Evolutionary conservation across 2,797 vertebrate genomes (phyloP), one percentile per base, ranked within the genome.

Genomic region (Mormyrus proboscirostris): DNA sequence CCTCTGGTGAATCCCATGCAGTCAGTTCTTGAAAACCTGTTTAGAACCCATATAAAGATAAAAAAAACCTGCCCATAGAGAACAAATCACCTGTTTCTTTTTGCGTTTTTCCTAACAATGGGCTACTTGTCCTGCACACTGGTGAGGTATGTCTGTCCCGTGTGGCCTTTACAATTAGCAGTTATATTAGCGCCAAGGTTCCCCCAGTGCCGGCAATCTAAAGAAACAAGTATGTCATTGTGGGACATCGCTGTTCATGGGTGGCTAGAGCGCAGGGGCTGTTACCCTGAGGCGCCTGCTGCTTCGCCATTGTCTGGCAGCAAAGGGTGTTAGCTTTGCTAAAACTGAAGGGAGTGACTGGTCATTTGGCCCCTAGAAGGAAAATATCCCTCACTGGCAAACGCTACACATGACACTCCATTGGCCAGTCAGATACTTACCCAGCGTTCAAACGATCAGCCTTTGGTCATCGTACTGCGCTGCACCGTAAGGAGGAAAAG

Each of bases 371-470:
- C 47, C 83, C 83, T 85, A 47, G 49, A 85, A 85, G 47, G 83
- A 85, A 53, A 53, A 50, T 85, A 53, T 53, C 83, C 65, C 83
- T 85, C n/a, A 86, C 47, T 85, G 82, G 82, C n/a, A 51, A 85
- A 51, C 22, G 9, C 47, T 51, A 85, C 82, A 51, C 22, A 51
- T 85, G 82, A 85, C 82, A 86, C 47, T 86, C 33, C 50, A 33
- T 29, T 86, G 83, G 44, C 49, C 12, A 53, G 47, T 86, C 83
- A 25, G 12, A 53, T 33, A 53, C 53, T 53, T 86, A 86, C 3
- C 50, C 83, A 53, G 83, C 47, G 5, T 53, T 53, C 47, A 86
- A 86, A 51, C 22, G 6, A n/a, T 33, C 73, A 79, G 73, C 73
- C 33, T 79, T 51, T n/a, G 9, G 49, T 53, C 2, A 53, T 86